Evolutionary conservation across 2,888 invertebrate genomes (phyloP).

Genomic region (Campaea margaritaria): DNA sequence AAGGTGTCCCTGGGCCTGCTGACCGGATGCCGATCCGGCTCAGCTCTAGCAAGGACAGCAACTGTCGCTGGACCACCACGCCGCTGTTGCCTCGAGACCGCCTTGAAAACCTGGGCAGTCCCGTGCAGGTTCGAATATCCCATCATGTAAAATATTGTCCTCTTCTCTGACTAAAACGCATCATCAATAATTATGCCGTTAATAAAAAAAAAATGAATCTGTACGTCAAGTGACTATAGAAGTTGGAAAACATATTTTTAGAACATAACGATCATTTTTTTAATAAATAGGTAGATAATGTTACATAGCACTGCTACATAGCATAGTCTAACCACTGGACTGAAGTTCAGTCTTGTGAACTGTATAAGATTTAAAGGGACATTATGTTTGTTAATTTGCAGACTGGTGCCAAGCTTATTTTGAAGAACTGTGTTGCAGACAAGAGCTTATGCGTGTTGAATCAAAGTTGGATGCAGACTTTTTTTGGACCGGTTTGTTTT

Average conservation of each 20-base stretch:
- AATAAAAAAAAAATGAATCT: no score
- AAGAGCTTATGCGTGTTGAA: constrained; percentile 76
- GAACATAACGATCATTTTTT: no score
- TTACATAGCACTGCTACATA: no score
- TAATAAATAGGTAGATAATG: no score
- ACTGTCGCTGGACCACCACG: constrained; percentile 72
- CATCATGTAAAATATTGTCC: neutral
- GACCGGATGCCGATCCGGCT: constrained; percentile 73
- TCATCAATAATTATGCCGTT: no score
- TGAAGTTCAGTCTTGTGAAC: no score
- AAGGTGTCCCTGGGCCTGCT: constrained; percentile 64
- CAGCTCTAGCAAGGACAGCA: constrained; percentile 68
- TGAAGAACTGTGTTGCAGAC: constrained; percentile 77
- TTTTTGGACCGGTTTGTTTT: constrained; percentile 73
- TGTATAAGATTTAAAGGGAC: neutral
- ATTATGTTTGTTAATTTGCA: constrained; percentile 50
- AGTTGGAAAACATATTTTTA: no score
- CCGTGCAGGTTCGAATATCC: constrained; percentile 61
- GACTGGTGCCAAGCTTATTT: constrained; percentile 67
- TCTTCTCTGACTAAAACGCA: no score
- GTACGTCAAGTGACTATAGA: no score
- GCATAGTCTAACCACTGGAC: no score
- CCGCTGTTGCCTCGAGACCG: constrained; percentile 68
- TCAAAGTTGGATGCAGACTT: constrained; percentile 79
- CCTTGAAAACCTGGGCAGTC: constrained; percentile 68